Evolutionary conservation across 2,113 vertebrate species (phyloP).

Genomic region (Tragulus kanchil): DNA sequence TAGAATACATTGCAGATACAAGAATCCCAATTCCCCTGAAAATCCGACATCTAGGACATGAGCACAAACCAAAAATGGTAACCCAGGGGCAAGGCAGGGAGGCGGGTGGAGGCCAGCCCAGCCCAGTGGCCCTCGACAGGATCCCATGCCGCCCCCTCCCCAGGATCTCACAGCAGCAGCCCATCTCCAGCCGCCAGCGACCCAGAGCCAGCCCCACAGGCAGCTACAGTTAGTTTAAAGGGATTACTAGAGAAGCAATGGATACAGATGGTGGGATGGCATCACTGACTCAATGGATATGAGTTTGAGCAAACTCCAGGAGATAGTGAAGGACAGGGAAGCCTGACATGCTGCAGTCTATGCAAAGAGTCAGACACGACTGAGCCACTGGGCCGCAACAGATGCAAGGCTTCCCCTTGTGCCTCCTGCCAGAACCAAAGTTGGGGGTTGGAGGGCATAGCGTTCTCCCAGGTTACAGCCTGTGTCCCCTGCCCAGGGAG

Average conservation of each 20-base stretch:
- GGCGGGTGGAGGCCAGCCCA: accelerated
- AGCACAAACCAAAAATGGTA: background rate
- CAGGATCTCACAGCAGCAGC: too few species aligned
- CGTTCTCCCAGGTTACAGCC: background rate
- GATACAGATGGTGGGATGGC: background rate
- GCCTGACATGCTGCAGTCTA: background rate
- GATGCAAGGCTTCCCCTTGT: background rate
- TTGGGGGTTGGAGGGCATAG: background rate
- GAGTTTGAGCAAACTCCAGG: background rate
- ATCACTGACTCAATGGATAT: background rate
- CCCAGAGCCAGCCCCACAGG: accelerated
- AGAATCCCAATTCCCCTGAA: background rate
- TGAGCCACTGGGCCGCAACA: background rate
- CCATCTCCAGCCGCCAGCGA: background rate
- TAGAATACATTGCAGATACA: background rate
- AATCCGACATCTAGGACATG: background rate
- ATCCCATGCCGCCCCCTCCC: too few species aligned
- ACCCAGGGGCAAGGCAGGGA: background rate
- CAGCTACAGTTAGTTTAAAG: background rate
- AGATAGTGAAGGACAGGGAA: background rate
- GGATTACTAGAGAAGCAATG: background rate
- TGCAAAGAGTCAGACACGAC: background rate
- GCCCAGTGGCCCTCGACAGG: background rate
- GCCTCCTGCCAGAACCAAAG: background rate
- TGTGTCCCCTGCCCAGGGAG: slow-evolving; percentile 14